phyloP scores from a whole-genome alignment of 2,888 invertebrate genomes.

The Cylloceria caligata region DNA sequence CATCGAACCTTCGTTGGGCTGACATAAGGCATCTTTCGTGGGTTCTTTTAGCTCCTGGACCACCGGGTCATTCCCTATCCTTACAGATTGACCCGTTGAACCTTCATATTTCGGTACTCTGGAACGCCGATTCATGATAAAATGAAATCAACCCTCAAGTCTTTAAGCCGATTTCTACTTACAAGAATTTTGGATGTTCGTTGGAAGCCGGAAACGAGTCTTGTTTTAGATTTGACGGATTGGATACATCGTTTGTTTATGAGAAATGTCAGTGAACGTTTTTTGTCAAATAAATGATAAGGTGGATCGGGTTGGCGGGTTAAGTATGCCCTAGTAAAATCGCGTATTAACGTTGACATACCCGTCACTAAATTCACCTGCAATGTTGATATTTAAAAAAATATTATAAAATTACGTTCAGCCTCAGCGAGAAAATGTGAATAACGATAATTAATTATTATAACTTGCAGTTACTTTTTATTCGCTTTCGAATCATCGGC shows the following conservation, averaged over 20 bases:
- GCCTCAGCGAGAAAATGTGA: conserved; percentile 1
- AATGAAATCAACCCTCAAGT: neutral
- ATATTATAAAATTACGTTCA: conserved; percentile 7
- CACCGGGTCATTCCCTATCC: conserved; percentile 32
- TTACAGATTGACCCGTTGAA: conserved; percentile 38
- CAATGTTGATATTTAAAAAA: conserved; percentile 19
- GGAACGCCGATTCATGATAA: conserved; percentile 45
- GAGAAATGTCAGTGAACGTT: conserved; percentile 50
- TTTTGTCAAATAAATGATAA: conserved; percentile 60
- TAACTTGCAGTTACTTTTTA: neutral
- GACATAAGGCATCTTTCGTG: neutral
- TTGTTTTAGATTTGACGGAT: conserved; percentile 33
- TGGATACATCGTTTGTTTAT: conserved; percentile 68
- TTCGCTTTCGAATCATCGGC: neutral
- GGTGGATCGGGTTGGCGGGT: conserved; percentile 51
- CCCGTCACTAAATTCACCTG: conserved; percentile 46
- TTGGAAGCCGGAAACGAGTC: conserved; percentile 61
- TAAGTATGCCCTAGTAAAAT: conserved; percentile 42
- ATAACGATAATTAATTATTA: neutral
- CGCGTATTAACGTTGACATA: conserved; percentile 44
- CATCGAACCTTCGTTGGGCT: conserved; percentile 28
- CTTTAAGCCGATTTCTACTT: conserved; percentile 43
- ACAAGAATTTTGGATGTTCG: conserved; percentile 69
- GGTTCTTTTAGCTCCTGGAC: conserved; percentile 17
- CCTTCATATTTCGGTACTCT: conserved; percentile 67